These are phyloP conservation scores for Drosophila equinoxialis DNA, from an alignment of 1,140 invertebrate species.

Conservation along the genomic window DNA sequence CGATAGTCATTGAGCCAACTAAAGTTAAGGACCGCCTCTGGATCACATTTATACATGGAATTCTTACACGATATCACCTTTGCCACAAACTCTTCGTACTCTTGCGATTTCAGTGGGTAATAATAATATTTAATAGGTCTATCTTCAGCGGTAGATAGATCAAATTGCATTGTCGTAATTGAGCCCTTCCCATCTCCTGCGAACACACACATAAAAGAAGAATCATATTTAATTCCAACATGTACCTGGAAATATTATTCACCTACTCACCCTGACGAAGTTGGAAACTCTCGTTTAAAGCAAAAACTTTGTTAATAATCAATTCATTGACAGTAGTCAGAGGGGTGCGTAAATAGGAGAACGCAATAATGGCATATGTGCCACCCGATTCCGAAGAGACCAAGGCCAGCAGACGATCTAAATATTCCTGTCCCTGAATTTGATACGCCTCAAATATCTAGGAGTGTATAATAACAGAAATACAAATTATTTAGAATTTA, in stretches of 20 bases:
- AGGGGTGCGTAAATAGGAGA: constrained; percentile 85
- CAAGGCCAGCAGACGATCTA: constrained; percentile 85
- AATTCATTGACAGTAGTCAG: constrained; percentile 86
- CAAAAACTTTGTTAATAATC: constrained; percentile 87
- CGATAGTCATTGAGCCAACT: constrained; percentile 77
- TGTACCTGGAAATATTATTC: constrained; percentile 11
- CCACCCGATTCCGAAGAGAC: constrained; percentile 85
- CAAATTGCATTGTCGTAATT: constrained; percentile 70
- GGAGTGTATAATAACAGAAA: not conserved
- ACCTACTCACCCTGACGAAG: constrained; percentile 85
- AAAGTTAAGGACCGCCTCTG: constrained; percentile 57
- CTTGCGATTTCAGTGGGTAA: constrained; percentile 48
- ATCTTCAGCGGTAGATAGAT: constrained; percentile 59
- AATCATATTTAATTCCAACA: not conserved
- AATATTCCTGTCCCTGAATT: constrained; percentile 74
- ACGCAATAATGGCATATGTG: constrained; percentile 87
- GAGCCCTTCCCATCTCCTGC: constrained; percentile 55
- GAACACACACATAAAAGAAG: constrained; percentile 17
- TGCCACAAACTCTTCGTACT: constrained; percentile 66
- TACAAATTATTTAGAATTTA: not conserved
- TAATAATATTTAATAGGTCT: constrained; percentile 71
- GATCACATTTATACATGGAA: constrained; percentile 47
- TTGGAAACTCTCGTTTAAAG: constrained; percentile 87
- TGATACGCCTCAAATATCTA: constrained; percentile 82
- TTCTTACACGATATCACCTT: constrained; percentile 59